A percentile compares a stretch with the other conserved stretches of the same genome.
Evolutionary conservation across 2,888 invertebrate species (phyloP).

Genomic region (Plebejus argus): DNA sequence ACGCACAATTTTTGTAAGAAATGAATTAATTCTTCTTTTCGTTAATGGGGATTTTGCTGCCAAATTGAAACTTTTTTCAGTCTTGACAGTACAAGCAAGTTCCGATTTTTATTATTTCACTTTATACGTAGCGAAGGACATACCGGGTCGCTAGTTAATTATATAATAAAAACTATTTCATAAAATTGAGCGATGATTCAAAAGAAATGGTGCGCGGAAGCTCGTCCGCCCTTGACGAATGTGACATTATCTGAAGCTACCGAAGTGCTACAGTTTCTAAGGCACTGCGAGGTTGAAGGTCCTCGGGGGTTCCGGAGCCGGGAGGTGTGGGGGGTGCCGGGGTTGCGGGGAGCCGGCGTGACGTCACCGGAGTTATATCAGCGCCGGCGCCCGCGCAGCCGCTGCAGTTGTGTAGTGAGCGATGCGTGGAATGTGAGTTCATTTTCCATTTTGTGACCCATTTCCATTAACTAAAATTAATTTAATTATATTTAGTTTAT

Average conservation of each 20-base stretch:
- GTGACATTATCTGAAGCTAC: conserved; percentile 1
- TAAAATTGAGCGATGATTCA: background rate
- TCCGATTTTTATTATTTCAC: too few species aligned
- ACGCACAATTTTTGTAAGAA: too few species aligned
- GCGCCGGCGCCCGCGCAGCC: background rate
- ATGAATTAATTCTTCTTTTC: too few species aligned
- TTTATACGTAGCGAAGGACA: too few species aligned
- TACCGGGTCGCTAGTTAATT: too few species aligned
- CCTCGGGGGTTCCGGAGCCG: background rate
- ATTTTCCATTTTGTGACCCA: background rate
- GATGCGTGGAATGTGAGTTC: conserved; percentile 18
- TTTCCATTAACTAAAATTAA: background rate
- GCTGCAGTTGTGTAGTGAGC: conserved; percentile 14
- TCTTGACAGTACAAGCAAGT: too few species aligned
- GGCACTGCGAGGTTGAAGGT: conserved; percentile 14
- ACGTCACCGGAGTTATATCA: conserved; percentile 12
- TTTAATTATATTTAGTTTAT: background rate
- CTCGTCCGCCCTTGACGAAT: background rate
- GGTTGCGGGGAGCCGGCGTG: background rate
- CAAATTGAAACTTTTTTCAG: too few species aligned
- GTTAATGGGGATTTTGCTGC: too few species aligned
- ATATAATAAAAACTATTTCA: background rate
- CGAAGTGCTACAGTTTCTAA: conserved; percentile 13
- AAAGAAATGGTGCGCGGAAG: conserved; percentile 15
- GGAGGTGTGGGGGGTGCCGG: background rate